Evolutionary conservation across 2,113 vertebrate genomes (phyloP), one percentile per base, ranked within the genome.

Genomic region (Plestiodon gilberti): DNA sequence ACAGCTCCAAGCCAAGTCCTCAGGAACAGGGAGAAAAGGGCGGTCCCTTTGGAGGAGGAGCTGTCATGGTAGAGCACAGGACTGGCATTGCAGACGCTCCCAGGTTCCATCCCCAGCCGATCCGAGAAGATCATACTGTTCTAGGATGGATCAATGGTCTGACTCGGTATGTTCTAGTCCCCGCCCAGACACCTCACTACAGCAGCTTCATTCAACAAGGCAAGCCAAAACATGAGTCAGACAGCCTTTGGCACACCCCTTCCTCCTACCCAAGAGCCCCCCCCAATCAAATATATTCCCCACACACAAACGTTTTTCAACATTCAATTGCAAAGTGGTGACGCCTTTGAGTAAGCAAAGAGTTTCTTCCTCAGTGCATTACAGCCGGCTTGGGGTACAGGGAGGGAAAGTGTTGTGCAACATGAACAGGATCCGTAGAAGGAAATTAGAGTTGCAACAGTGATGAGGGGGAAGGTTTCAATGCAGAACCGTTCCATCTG

Each of bases 341-440:
- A n/a, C 59, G 59, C 67, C 81, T n/a, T 75, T 57, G 55, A 75
- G 55, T 15, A 20, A 14, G 38, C 11, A 73, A 83, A 86, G 78
- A 57, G 82, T 85, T 86, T 88, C 86, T 88, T 89, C 89, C 52
- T 79, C 64, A 64, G 87, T 87, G 89, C 75, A 69, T 87, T 73
- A 84, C 78, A 84, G 82, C 55, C 43, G 48, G 43, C 64, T 3
- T 65, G 28, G 23, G 0, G 79, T 17, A n/a, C 9, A 15, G 78
- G 78, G 64, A 38, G 22, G 1, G 85, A 74, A 61, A 61, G 57
- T 8, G 2, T 28, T 64, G 77, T 4, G 64, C 59, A 89, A 78
- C 88, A 83, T 85, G 88, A 78, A 61, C 3, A 10, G 25, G 71
- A 79, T 90, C 40, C 28, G 40, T 22, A n/a, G n/a, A n/a, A n/a